A percentile compares a stretch with the other conserved stretches of the same genome.
Conservation (phyloP, 2,888 invertebrate genomes). For the Xanthia icteritia region DNA sequence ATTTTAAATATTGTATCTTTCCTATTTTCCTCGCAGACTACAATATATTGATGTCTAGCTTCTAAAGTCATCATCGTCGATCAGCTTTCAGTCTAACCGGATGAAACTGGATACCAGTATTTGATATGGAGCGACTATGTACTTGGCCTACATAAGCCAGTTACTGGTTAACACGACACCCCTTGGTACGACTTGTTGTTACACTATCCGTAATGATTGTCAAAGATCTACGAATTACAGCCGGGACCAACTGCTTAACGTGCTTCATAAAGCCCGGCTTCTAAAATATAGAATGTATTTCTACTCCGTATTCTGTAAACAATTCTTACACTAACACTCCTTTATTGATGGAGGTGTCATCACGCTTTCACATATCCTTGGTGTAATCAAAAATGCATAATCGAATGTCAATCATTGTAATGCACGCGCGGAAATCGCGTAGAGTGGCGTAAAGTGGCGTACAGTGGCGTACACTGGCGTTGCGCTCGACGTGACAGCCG, state of each 20-base stretch:
- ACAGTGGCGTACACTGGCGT: slow-evolving; percentile 28
- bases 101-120: too few species aligned
- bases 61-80: not conserved
- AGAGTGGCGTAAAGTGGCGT: slow-evolving; percentile 27
- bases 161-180: not conserved
- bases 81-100: too few species aligned
- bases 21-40: not conserved
- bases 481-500: slow-evolving; percentile 36
- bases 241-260: not conserved
- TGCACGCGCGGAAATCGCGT: slow-evolving; percentile 45
- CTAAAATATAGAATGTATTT: not conserved
- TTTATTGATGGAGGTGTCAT: slow-evolving; percentile 27
- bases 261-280: not conserved
- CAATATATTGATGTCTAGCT: not conserved
- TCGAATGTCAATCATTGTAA: slow-evolving; percentile 66
- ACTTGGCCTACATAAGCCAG: too few species aligned
- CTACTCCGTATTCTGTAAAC: not conserved
- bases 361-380: slow-evolving; percentile 44
- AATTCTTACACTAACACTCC: slow-evolving; percentile 12
- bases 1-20: not conserved
- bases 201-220: not conserved
- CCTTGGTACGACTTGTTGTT: too few species aligned
- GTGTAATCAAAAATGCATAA: slow-evolving; percentile 63
- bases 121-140: too few species aligned
- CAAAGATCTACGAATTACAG: not conserved